Conservation (phyloP, 2,888 invertebrate species). For the Cataglyphis rosenhaueri region DNA sequence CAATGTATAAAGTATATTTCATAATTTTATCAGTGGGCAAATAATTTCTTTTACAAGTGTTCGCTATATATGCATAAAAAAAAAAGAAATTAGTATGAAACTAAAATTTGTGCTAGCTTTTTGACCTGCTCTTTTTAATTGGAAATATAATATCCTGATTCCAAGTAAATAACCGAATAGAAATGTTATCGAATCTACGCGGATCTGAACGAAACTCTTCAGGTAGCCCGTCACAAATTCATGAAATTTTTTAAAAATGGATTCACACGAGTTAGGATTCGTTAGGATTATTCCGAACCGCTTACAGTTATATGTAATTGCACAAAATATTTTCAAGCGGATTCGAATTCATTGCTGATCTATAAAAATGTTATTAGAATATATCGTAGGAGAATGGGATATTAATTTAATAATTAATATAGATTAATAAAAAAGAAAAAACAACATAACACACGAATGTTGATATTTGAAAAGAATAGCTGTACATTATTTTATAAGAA, state of each 20-base stretch:
- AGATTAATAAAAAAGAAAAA: slow-evolving; percentile 64
- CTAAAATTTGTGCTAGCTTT: not conserved
- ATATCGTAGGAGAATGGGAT: slow-evolving; percentile 69
- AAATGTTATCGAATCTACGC: not conserved
- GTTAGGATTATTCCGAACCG: slow-evolving; percentile 59
- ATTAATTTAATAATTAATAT: slow-evolving; percentile 74
- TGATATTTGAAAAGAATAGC: slow-evolving; percentile 80
- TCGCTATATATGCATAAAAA: slow-evolving; percentile 35
- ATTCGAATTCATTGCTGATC: slow-evolving; percentile 41
- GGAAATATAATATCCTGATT: slow-evolving; percentile 27
- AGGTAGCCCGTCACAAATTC: not conserved
- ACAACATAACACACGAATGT: slow-evolving; percentile 64
- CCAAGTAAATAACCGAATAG: not conserved
- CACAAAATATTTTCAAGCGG: slow-evolving; percentile 59
- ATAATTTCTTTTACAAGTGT: slow-evolving; percentile 53
- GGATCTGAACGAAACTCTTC: not conserved
- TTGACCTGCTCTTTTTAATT: not conserved
- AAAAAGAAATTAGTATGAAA: slow-evolving; percentile 20
- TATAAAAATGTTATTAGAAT: slow-evolving; percentile 61
- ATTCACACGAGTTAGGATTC: slow-evolving; percentile 31
- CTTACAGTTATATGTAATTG: slow-evolving; percentile 58
- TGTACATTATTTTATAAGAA: slow-evolving; percentile 84
- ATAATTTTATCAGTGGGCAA: slow-evolving; percentile 20
- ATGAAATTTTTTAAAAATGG: slow-evolving; percentile 9
- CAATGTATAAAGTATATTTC: slow-evolving; percentile 47